Evolutionary conservation across 2,797 vertebrate species (phyloP), one percentile per base, ranked within the genome.

Genomic region (Glossophaga mutica): DNA sequence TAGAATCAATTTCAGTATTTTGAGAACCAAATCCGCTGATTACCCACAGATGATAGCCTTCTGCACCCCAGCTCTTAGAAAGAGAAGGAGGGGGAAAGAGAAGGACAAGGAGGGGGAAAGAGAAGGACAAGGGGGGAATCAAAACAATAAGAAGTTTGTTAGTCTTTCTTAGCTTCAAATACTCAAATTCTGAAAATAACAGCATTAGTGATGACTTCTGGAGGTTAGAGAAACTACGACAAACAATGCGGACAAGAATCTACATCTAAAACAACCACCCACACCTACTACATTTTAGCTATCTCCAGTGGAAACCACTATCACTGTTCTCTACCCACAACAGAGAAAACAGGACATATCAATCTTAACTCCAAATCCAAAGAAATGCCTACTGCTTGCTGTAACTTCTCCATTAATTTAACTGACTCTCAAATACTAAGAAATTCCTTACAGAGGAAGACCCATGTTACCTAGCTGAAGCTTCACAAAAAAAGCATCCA

Each of bases 1-100:
- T 98, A 68, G 95, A 87, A 21, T 98, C 98, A 70, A 74, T 77
- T 70, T 96, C 97, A 57, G 76, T 79, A 86, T 87, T 97, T 94
- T 97, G 98, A 97, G 96, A 98, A 87, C 98, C 97, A 92, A 95
- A 98, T 96, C 98, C 98, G 94, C 98, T 98, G 90, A 99, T 98
- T 95, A 99, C 99, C 99, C 99, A 99, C 3, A 99, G 98, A 94
- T 99, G 99, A 98, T 99, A 99, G 2, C 99, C 99, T 98, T 99
- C 99, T 91, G 99, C 99, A 98, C 99, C 99, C 99, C 99, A 99
- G 98, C 98, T 98, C 98, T 98, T 98, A 67, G 24, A 91, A 39
- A 26, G 34, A 84, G 37, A 2, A 32, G 22, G 9, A 48, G 9
- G 11, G 19, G 10, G 88, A 46, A 42, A 52, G 89, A 92, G 4